Evolutionary conservation across 1,140 invertebrate species (phyloP), one percentile per base, ranked within the genome.

Genomic region (Pemphigus obesinymphae): DNA sequence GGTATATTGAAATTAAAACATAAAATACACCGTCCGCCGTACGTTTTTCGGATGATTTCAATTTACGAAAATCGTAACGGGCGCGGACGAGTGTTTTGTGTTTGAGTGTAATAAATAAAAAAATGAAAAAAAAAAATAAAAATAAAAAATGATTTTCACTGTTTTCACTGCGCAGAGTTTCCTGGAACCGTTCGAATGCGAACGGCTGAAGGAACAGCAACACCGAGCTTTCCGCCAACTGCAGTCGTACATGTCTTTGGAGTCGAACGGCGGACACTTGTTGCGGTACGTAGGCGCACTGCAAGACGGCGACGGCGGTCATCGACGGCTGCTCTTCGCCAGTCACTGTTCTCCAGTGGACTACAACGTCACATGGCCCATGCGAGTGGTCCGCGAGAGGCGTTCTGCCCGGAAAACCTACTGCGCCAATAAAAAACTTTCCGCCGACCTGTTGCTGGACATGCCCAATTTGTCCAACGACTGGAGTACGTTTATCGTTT

Each of bases 391-490:
- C 4, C 1, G 29, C 23, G 23, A 80, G 5, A 45, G 53, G 20
- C 17, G 43, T 20, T 48, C 31, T 6, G 70, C 70, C 29, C 29
- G 55, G 20, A 80, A 80, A 11, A 63, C 2, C 13, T 43, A 61
- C 4, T 4, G 45, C 23, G 3, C 8, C 1, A 40, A 5, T 2
- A 61, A 40, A 11, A 3, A 78, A n/a, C 43, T 10, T 13, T 29
- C 20, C 17, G 55, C 53, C 26, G 55, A 80, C 58, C 7, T 61
- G 7, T 34, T 80, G 37, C 31, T 80, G 37, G 76, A 80, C 23
- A 80, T 80, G 76, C 76, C 76, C 0, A 63, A 80, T 31, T 43
- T 80, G 34, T 45, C 76, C 3, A 58, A 43, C 13, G 76, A 80
- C 23, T 80, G 55, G 76, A 45, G 76, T 80, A 23, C 26, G n/a